These are phyloP conservation scores for Chaetogeoica ovagalla DNA, from an alignment of 2,888 invertebrate species.

Conservation along the genomic window DNA sequence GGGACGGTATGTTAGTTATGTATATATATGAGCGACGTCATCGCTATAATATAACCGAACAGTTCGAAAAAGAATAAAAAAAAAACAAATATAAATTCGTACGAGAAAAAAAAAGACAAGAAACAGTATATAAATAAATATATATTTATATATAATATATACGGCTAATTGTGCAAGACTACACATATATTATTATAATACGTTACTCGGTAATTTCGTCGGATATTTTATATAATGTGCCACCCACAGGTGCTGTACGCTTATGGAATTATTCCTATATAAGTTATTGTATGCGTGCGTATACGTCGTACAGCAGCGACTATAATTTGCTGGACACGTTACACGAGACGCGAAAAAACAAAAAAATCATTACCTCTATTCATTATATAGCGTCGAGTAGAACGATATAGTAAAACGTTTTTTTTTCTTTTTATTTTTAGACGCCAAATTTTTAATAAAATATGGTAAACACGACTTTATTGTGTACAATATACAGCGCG, in stretches of 20 bases:
- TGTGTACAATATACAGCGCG: neutral
- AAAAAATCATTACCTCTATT: constrained; percentile 38
- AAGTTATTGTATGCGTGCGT: neutral
- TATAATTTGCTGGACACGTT: neutral
- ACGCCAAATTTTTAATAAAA: neutral
- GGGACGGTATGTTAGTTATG: neutral
- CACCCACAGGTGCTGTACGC: neutral
- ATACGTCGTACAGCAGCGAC: too few species aligned
- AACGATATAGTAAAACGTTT: neutral
- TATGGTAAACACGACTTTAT: neutral
- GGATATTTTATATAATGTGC: constrained; percentile 12
- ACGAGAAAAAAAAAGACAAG: neutral
- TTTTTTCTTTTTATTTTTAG: neutral
- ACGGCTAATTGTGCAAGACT: neutral
- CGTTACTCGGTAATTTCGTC: constrained; percentile 7
- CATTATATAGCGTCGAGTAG: neutral
- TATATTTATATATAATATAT: neutral
- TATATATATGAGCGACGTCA: neutral
- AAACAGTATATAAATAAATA: neutral
- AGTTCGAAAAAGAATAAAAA: neutral
- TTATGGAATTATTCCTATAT: neutral
- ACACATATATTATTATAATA: neutral
- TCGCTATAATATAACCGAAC: neutral
- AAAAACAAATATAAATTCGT: too few species aligned
- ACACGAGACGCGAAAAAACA: neutral